phyloP scores from a whole-genome alignment of 2,888 invertebrate genomes.

The Apodemia hepburni region DNA sequence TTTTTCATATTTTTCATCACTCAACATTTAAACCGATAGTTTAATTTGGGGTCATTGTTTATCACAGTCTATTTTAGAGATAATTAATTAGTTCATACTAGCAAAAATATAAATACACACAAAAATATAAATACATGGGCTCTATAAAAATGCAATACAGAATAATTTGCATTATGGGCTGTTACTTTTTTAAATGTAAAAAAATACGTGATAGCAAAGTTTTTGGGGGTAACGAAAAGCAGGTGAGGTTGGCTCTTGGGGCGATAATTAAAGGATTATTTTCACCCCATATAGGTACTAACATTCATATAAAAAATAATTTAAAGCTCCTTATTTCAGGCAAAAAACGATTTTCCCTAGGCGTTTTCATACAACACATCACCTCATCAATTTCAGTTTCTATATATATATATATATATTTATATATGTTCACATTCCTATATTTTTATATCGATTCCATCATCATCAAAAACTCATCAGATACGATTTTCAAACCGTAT shows the following conservation, averaged over 20 bases:
- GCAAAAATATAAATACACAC: not conserved
- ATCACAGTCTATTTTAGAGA: too few species aligned
- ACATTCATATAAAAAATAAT: not conserved
- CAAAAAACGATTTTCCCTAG: not conserved
- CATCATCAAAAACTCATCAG: not conserved
- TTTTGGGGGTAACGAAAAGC: not conserved
- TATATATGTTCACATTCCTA: not conserved
- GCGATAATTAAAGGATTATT: not conserved
- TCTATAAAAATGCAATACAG: not conserved
- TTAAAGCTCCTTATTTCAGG: not conserved
- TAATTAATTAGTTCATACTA: not conserved
- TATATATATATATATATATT: not conserved
- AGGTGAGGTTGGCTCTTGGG: not conserved
- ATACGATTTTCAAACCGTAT: not conserved
- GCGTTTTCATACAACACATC: not conserved
- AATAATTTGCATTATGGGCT: not conserved
- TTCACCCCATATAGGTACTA: not conserved
- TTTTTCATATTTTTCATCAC: too few species aligned
- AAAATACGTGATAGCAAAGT: not conserved
- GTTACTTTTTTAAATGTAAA: not conserved
- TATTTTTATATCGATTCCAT: not conserved
- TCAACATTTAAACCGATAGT: too few species aligned
- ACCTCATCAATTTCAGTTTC: not conserved
- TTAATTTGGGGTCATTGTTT: too few species aligned
- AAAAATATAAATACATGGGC: not conserved